Base-by-base conservation (phyloP, 2,888 invertebrate species). In the Habroteleia sp. region DNA sequence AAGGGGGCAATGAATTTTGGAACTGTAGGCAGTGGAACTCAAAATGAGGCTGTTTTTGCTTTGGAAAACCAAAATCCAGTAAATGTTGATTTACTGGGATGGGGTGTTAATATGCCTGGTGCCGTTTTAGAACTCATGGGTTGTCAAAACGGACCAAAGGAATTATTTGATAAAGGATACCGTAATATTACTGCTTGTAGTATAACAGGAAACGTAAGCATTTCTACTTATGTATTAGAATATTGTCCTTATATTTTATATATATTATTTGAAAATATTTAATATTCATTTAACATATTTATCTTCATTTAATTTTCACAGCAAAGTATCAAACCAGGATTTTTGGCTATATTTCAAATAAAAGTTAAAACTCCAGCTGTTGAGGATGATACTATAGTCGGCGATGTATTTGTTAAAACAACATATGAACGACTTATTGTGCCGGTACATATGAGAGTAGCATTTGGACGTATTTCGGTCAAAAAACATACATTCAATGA, bases 51-150 rank as follows among this genome's bases (percentile, higher is more conserved):
- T 80, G 89, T 92, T 82, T 93, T 95, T 87, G 91, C 93, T 20
- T 86, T 95, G 25, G 90, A 92, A 79, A 96, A 96, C 89, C 91
- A 92, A 76, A 95, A 95, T 89, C 95, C 95, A 6, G 92, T 95
- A 20, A 91, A 92, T 80, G 91, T 95, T 79, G 90, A 91, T 65
- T 83, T 93, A 75, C 91, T 90, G 75, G 90, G 90, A 25, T 91
- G 92, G 89, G 91, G 91, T 37, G 91, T 91, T 2, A 92, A 93
- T 77, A 89, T 92, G 82, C 91, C 91, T 3, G 90, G 91, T 75
- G 91, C 91, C 1, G 89, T 89, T 41, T 89, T 93, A 48, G 91
- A 91, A 80, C 89, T 94, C 46, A 87, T 92, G 79, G 93, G 93
- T 27, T 93, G 93, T 81, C 90, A 91, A 77, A 89, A 87, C 73